These are phyloP conservation scores for Anguilla japonica DNA, from an alignment of 2,113 vertebrate species.

Conservation along the genomic window DNA sequence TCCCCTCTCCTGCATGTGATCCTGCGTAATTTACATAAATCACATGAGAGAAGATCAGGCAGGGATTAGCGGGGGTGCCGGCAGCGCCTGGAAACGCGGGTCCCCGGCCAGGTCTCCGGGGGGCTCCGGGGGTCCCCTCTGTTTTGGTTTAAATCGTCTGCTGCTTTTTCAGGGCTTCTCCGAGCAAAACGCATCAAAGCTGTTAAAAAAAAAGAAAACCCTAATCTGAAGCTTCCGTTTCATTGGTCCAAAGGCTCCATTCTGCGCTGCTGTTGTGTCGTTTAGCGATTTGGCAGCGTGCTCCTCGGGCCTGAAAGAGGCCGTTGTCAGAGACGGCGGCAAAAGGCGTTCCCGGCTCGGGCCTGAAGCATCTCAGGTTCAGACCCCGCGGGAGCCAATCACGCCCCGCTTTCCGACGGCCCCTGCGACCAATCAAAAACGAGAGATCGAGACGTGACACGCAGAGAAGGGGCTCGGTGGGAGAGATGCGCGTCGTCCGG, in stretches of 20 bases:
- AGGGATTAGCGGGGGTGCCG: constrained; percentile 35
- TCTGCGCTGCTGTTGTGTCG: background rate
- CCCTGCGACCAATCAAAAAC: background rate
- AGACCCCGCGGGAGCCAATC: background rate
- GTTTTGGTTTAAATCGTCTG: background rate
- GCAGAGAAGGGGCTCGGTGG: background rate
- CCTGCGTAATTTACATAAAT: constrained; percentile 36
- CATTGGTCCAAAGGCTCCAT: background rate
- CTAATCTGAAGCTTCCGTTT: background rate
- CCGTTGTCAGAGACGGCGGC: background rate
- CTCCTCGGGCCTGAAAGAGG: background rate
- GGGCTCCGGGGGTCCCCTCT: background rate
- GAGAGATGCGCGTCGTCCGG: background rate
- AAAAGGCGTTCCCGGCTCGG: background rate
- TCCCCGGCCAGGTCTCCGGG: constrained; percentile 20
- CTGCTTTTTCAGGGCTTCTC: background rate
- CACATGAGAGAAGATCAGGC: constrained; percentile 29
- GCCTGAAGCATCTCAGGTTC: constrained; percentile 6
- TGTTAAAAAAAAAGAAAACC: background rate
- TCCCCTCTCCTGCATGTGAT: constrained; percentile 35
- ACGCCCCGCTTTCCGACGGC: background rate
- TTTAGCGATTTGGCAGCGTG: background rate
- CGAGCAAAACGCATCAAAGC: background rate
- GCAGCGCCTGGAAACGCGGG: constrained; percentile 22
- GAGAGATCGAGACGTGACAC: background rate